Evolutionary conservation across 2,888 invertebrate species (phyloP), one percentile per base, ranked within the genome.

Genomic region (Calliopum simillimum): DNA sequence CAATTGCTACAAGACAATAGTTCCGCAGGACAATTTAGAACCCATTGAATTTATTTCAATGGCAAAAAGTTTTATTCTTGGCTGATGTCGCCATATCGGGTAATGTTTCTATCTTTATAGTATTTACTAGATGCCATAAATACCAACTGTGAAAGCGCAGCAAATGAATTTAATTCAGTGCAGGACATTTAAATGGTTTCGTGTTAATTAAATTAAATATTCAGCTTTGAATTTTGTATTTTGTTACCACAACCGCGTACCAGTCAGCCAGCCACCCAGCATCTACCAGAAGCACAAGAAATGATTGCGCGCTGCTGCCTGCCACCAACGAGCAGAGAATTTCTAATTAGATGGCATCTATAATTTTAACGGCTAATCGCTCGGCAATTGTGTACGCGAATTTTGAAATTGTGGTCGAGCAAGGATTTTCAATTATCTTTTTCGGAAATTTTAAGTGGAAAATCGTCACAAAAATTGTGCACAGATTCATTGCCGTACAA

Each of bases 131-230:
- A 82, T 81, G 80, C 80, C 81, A 82, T 83, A 83, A 83, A 81
- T 79, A 79, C 75, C 76, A 77, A 75, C 74, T 76, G 76, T 74
- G 71, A 58, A 23, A 73, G 19, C 73, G 64, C 58, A 44, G 44
- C 47, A 53, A 61, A 46, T 43, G 61, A 66, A 59, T 66, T 69
- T 46, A 65, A 59, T 49, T 59, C 58, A 55, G 41, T 59, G 46
- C 64, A 73, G 66, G 73, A 69, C 58, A 74, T 75, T 81, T 75
- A 79, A 83, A 81, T 77, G 78, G 80, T 77, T 81, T 81, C 80
- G 78, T 82, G 80, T 83, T 83, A 83, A 83, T 83, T 83, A 83
- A 83, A 83, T 83, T 83, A 83, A 83, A 83, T 82, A 83, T 83
- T 82, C 82, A 83, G 59, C 74, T 73, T n/a, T 69, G 53, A 63